Base-by-base conservation (phyloP, 2,888 invertebrate species). In the Meliscaeva auricollis region DNA sequence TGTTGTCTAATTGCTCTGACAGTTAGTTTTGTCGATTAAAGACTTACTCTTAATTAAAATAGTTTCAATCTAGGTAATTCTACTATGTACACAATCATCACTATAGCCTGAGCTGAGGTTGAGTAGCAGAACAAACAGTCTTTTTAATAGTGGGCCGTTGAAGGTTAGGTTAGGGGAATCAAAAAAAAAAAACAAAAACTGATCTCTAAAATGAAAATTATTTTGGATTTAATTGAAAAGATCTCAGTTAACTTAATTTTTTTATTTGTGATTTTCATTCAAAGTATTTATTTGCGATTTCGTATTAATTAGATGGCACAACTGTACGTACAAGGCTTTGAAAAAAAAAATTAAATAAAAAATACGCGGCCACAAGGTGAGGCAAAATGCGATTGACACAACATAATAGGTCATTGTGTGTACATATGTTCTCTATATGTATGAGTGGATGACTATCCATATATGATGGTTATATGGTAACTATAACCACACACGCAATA, bases 301-400 rank as follows among this genome's bases (percentile, higher is more conserved):
- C 3, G 48, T 66, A 50, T 66, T 66, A 35, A 15, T 30, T 11
- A 11, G 4, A 48, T 2, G 3, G 56, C 11, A 56, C n/a, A 17
- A 9, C 15, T 0, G 17, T 32, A 58, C 35, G 13, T 17, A 32
- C 32, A 48, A 46, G 32, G 30, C 48, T 35, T 50, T 26, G 13
- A 1, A 26, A 2, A 15, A 17, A 15, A 20, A 26, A 26, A n/a
- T n/a, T n/a, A n/a, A 26, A 26, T 3, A 38, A 11, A 8, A 26
- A n/a, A 66, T 30, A 66, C 35, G 22, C 35, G 35, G 48, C 35
- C 22, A 66, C 66, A 50, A 66, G 66, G 66, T 66, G 50, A 50
- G 66, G 35, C 50, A 48, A 26, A 7, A 15, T 66, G 48, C 11
- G 66, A 11, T 48, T 66, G 32, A 35, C n/a, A 66, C 11, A 35